Percentiles rank a stretch among this genome's conserved stretches.
These are phyloP conservation scores for Melolontha melolontha DNA, from an alignment of 2,888 invertebrate genomes.

Conservation along the genomic window DNA sequence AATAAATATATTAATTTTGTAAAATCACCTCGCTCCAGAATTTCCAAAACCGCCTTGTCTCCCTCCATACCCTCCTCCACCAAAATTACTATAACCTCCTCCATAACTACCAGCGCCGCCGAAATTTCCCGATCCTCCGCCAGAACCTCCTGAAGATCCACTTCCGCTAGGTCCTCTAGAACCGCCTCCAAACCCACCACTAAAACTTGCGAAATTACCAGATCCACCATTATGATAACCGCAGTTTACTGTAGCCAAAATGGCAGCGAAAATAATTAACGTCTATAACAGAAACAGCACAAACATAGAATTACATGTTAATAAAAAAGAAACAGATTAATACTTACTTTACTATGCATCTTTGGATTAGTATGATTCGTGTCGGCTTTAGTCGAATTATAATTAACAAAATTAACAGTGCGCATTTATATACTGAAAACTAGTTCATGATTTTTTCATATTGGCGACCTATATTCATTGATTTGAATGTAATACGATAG, in stretches of 20 bases:
- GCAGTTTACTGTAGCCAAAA: slow-evolving; percentile 27
- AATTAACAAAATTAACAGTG: background rate
- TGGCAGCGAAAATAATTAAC: slow-evolving; percentile 16
- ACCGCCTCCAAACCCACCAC: too few relatives aligned
- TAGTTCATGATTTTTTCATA: slow-evolving; percentile 5
- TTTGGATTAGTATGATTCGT: slow-evolving; percentile 8
- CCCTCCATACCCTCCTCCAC: background rate
- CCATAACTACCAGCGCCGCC: slow-evolving; percentile 3
- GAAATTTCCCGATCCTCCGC: slow-evolving; percentile 9
- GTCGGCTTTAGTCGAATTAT: slow-evolving; percentile 8
- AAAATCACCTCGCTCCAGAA: slow-evolving; percentile 21
- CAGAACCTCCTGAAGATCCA: background rate
- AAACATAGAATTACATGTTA: background rate
- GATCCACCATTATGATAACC: slow-evolving; percentile 17
- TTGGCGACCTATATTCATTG: slow-evolving; percentile 21
- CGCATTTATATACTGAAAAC: slow-evolving; percentile 19
- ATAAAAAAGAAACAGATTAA: background rate
- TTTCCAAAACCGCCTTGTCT: slow-evolving; percentile 26
- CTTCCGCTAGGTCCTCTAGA: too few relatives aligned
- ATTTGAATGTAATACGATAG: slow-evolving; percentile 19
- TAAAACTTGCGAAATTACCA: slow-evolving; percentile 5
- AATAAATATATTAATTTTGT: too few relatives aligned
- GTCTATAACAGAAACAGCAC: background rate
- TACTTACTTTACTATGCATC: slow-evolving; percentile 29
- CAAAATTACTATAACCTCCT: slow-evolving; percentile 13